Evolutionary conservation across 2,113 vertebrate species (phyloP), one percentile per base, ranked within the genome.

Genomic region (Theristicus caerulescens): DNA sequence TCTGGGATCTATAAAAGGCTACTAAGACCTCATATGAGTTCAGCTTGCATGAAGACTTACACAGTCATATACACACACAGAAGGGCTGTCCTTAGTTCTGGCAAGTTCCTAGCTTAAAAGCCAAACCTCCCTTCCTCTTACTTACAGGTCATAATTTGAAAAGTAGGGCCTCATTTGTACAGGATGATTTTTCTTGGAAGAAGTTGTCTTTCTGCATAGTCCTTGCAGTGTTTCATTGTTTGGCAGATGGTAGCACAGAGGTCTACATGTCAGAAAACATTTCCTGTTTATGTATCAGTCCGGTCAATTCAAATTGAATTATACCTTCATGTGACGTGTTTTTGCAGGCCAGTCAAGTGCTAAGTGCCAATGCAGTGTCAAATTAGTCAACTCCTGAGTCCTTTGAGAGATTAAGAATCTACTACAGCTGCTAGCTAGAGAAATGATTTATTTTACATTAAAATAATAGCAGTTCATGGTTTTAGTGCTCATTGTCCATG

Each of bases 211-310:
- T 91, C 70, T 94, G 66, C 74, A 82, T 49, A 93, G 81, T 47
- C 54, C 42, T 80, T 70, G 32, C 29, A 67, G 40, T 55, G 79
- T 69, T 94, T 91, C 46, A 59, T 81, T 88, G 59, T 93, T 95
- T 96, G 78, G 64, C 78, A 90, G 62, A 83, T 92, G n/a, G 62
- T 83, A 94, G 82, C 71, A 84, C n/a, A 62, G 64, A 96, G 71
- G 65, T 77, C 66, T 80, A 16, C 10, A 20, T 27, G 42, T 85
- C 74, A 94, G 58, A 91, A 94, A 88, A 94, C 59, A 71, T 82
- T 95, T 96, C 93, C 89, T 97, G 94, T 93, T 97, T 94, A 80
- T 71, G 42, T 73, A 77, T 80, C 74, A 71, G 74, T 55, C 46
- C 1, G 0, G 55, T 95, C 93, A 94, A 91, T 96, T 66, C 77